Evolutionary conservation across 2,888 invertebrate genomes (phyloP).

Genomic region (Allophyes oxyacanthae): DNA sequence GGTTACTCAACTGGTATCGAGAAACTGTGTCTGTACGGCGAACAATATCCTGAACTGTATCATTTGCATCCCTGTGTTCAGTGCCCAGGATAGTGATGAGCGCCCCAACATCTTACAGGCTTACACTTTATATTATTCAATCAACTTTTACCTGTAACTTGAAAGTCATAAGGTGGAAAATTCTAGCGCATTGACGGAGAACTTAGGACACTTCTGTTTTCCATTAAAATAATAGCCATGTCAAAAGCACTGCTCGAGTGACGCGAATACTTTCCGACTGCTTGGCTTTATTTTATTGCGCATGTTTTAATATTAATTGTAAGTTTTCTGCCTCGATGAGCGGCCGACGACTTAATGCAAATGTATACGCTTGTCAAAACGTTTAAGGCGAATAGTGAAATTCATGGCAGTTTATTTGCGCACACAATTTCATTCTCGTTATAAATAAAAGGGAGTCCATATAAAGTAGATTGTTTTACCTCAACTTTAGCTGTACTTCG

Average conservation of each 20-base stretch:
- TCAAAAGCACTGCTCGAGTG: slow-evolving; percentile 82
- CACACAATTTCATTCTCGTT: slow-evolving; percentile 57
- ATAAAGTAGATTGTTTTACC: slow-evolving; percentile 59
- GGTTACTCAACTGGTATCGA: slow-evolving; percentile 28
- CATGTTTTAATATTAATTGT: slow-evolving; percentile 88
- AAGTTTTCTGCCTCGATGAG: slow-evolving; percentile 80
- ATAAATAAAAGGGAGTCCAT: slow-evolving; percentile 55
- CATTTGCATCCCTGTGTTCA: slow-evolving; percentile 72
- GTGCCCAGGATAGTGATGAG: slow-evolving; percentile 64
- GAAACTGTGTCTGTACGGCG: slow-evolving; percentile 49
- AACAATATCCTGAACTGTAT: slow-evolving; percentile 69
- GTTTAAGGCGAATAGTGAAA: slow-evolving; percentile 66
- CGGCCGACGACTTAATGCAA: slow-evolving; percentile 73
- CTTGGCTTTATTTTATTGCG: slow-evolving; percentile 85
- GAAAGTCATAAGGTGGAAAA: slow-evolving; percentile 43
- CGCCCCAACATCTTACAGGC: slow-evolving; percentile 52
- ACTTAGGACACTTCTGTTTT: slow-evolving; percentile 59
- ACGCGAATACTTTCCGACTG: slow-evolving; percentile 85
- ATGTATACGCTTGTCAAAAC: slow-evolving; percentile 78
- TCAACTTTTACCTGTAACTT: slow-evolving; percentile 37
- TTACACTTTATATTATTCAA: slow-evolving; percentile 34
- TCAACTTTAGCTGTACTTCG: slow-evolving; percentile 51
- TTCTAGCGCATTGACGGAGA: slow-evolving; percentile 22
- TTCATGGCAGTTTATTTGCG: slow-evolving; percentile 64
- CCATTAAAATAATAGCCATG: slow-evolving; percentile 80